phyloP scores from a whole-genome alignment of 1,140 invertebrate genomes.

The Drosophila neocordata region DNA sequence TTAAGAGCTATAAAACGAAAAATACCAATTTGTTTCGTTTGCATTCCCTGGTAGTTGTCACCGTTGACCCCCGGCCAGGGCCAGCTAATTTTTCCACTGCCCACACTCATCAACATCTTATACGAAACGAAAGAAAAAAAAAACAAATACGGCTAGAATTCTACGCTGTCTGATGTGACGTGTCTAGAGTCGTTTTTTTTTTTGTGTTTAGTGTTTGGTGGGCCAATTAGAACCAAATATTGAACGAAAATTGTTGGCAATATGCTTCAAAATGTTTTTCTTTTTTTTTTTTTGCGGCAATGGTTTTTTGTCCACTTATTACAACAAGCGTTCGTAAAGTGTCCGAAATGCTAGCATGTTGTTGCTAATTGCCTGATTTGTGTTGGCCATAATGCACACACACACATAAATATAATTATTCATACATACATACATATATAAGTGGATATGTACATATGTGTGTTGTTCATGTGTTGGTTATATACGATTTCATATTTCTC shows the following conservation, averaged over 20 bases:
- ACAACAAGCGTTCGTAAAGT: slow-evolving; percentile 61
- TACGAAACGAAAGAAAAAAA: slow-evolving; percentile 21
- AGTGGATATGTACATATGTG: neutral
- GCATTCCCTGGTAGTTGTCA: neutral
- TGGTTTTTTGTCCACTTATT: slow-evolving; percentile 74
- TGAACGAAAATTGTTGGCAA: slow-evolving; percentile 56
- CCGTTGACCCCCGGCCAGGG: slow-evolving; percentile 62
- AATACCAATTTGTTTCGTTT: neutral
- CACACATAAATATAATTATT: neutral
- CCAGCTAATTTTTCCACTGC: slow-evolving; percentile 70
- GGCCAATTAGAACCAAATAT: slow-evolving; percentile 47
- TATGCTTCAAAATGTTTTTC: slow-evolving; percentile 29
- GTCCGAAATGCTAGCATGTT: slow-evolving; percentile 66
- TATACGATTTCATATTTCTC: slow-evolving; percentile 3
- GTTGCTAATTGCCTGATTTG: slow-evolving; percentile 77
- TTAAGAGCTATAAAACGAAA: too few relatives aligned
- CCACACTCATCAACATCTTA: slow-evolving; percentile 36
- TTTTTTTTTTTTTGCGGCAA: slow-evolving; percentile 11
- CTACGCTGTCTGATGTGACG: slow-evolving; percentile 41
- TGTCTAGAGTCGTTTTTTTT: slow-evolving; percentile 25
- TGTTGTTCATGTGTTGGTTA: too few relatives aligned
- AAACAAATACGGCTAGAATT: slow-evolving; percentile 33
- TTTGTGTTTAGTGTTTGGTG: slow-evolving; percentile 23
- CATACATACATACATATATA: neutral
- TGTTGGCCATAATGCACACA: slow-evolving; percentile 35